These are phyloP conservation scores for Hirudinaria manillensis DNA, from an alignment of 2,888 invertebrate species.

Conservation along the genomic window DNA sequence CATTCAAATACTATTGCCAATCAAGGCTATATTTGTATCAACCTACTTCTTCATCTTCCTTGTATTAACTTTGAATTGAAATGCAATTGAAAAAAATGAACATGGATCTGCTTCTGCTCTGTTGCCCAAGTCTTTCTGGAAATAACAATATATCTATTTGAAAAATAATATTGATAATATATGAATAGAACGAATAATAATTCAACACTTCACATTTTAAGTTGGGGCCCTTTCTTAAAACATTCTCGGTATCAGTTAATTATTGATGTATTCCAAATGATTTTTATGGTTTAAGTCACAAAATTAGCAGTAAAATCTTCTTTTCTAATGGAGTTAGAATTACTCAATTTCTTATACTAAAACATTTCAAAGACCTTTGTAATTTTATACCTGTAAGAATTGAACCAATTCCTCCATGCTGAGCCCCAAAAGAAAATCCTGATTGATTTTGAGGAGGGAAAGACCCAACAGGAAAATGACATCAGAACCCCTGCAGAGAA, in stretches of 20 bases:
- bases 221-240: too few species aligned
- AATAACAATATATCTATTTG: constrained; percentile 65
- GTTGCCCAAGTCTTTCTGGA: constrained; percentile 88
- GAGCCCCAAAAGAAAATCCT: constrained; percentile 79
- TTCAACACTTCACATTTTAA: neutral
- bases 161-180: neutral
- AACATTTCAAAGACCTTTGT: neutral
- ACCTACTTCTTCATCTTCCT: constrained; percentile 91
- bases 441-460: constrained; percentile 82
- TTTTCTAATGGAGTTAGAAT: too few species aligned
- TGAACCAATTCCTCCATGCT: constrained; percentile 92
- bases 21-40: neutral
- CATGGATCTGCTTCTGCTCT: constrained; percentile 76
- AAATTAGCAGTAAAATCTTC: too few species aligned
- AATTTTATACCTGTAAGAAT: constrained; percentile 3
- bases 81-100: constrained; percentile 66
- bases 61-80: constrained; percentile 83
- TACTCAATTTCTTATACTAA: neutral
- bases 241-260: too few species aligned
- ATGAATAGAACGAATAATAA: neutral
- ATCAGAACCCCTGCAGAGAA: constrained; percentile 73
- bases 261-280: too few species aligned
- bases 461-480: constrained; percentile 95
- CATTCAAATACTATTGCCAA: neutral
- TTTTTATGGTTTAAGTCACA: too few species aligned